Base-by-base conservation (phyloP, 2,797 vertebrate genomes). In the Eleutherodactylus coqui region DNA sequence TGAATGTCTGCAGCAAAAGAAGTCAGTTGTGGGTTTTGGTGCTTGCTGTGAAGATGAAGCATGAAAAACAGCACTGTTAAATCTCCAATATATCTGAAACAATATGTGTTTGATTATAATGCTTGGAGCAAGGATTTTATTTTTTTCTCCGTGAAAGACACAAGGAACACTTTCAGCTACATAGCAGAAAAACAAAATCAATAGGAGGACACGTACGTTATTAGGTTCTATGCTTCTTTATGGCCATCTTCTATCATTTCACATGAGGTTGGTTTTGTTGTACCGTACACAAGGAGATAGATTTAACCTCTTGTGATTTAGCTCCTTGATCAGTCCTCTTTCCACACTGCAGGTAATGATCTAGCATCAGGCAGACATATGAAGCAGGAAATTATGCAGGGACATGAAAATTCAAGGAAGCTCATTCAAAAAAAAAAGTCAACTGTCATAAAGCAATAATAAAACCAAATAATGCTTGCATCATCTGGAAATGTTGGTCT, bases 61-160 rank as follows among this genome's bases (percentile, higher is more conserved):
- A 11, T 58, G 49, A 85, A 78, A 80, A 79, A 85, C 62, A 73
- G 51, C 24, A 38, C 41, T 49, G 67, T 58, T 80, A 85, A 60
- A 80, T 73, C 77, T 80, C 16, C 67, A 79, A 60, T 85, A 85
- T 75, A 79, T 85, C 64, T 73, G 67, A 79, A 85, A 85, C 64
- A 72, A 85, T 85, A 70, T 85, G 84, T 79, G 62, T 80, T 58
- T 85, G 69, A 73, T 75, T 80, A 73, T 62, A 29, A 73, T 75
- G 77, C 77, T 85, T 62, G 49, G 41, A 80, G 77, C 47, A 80
- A 80, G 17, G 7, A 36, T 45, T 45, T 0, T 45, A 24, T 85
- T 79, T 82, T 79, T 82, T 55, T 27, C 67, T 49, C 67, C 34
- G 43, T 60, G 53, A 70, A 72, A 79, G 51, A 79, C 64, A 79